These are phyloP conservation scores for Rhynchotus rufescens DNA, from an alignment of 2,797 vertebrate genomes.

Conservation along the genomic window DNA sequence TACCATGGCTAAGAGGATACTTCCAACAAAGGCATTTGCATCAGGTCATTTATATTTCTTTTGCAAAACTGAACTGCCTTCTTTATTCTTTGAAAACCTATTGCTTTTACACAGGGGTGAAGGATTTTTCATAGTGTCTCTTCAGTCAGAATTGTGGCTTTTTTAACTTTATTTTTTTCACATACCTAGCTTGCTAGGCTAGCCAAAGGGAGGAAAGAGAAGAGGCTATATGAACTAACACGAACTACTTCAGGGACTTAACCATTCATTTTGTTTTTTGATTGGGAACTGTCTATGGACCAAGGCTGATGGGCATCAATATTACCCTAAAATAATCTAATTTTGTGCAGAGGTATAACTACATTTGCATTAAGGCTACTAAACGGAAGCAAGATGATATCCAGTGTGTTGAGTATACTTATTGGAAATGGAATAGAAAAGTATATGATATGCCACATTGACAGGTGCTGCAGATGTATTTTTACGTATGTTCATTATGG, in stretches of 20 bases:
- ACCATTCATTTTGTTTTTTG: not conserved
- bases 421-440: not conserved
- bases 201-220: not conserved
- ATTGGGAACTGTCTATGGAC: not conserved
- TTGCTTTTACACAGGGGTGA: not conserved
- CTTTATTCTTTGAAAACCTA: not conserved
- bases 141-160: accelerated
- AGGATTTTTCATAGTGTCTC: not conserved
- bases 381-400: not conserved
- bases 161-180: not conserved
- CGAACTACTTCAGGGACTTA: not conserved
- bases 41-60: not conserved
- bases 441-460: not conserved
- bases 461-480: not conserved
- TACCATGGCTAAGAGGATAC: not conserved
- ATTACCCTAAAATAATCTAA: not conserved
- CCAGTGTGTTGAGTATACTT: not conserved
- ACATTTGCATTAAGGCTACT: not conserved
- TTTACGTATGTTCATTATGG: not conserved
- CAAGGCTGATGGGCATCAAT: not conserved
- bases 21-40: not conserved
- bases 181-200: not conserved
- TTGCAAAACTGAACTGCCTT: not conserved
- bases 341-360: not conserved
- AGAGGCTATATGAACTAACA: not conserved